Percentiles rank a stretch among this genome's conserved stretches.
phyloP scores from a whole-genome alignment of 2,113 vertebrate species.

The Gambusia holbrooki region DNA sequence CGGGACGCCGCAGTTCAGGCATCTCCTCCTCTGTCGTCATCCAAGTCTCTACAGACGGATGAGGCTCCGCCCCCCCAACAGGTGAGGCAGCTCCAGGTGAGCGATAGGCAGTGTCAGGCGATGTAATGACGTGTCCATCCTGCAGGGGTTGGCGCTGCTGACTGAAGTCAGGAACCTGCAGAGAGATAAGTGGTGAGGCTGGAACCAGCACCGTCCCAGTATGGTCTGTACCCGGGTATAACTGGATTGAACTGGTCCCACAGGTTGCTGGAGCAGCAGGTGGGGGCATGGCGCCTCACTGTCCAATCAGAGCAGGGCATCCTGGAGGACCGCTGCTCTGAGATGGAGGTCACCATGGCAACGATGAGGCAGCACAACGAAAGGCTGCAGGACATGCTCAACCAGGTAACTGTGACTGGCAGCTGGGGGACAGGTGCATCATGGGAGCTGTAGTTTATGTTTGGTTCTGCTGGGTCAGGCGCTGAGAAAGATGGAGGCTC shows the following conservation, averaged over 20 bases:
- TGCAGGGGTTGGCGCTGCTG: conserved; percentile 45
- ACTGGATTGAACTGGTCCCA: neutral
- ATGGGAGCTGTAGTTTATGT: neutral
- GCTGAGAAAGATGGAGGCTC: conserved; percentile 49
- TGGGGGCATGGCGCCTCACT: conserved; percentile 78
- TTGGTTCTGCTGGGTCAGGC: conserved; percentile 27
- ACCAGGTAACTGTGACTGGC: conserved; percentile 55
- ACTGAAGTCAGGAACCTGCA: conserved; percentile 71
- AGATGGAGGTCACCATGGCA: conserved; percentile 82
- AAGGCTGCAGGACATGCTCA: conserved; percentile 73
- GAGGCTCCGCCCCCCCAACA: conserved; percentile 39
- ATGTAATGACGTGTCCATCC: neutral
- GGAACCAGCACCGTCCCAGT: neutral
- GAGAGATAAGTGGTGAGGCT: conserved; percentile 75
- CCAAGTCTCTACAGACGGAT: conserved; percentile 70
- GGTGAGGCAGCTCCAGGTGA: conserved; percentile 40
- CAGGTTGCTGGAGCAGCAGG: conserved; percentile 83
- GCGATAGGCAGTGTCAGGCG: neutral
- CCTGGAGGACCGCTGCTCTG: conserved; percentile 79
- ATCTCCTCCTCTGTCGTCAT: conserved; percentile 3
- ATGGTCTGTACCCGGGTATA: neutral
- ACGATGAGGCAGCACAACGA: conserved; percentile 76
- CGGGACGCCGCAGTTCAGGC: neutral
- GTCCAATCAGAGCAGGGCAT: conserved; percentile 76
- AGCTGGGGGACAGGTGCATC: neutral